Conservation (phyloP, 2,113 vertebrate genomes). For the Tetrax tetrax region DNA sequence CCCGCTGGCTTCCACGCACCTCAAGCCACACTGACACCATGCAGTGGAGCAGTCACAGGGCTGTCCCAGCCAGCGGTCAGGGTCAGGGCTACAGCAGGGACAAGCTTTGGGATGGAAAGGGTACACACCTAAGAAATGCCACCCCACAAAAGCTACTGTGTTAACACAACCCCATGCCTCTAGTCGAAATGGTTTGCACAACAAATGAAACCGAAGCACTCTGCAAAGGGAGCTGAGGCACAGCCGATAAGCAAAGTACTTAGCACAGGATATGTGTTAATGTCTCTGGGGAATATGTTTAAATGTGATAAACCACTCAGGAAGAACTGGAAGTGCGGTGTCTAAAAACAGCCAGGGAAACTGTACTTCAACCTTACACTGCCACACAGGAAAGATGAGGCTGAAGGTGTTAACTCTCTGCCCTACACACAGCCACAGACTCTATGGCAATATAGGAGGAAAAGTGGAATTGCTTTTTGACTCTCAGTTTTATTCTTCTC, state of each 20-base stretch:
- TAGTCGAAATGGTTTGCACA: not conserved
- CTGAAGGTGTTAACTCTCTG: not conserved
- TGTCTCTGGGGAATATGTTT: not conserved
- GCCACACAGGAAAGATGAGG: not conserved
- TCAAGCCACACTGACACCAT: rapidly evolving
- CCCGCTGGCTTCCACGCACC: rapidly evolving
- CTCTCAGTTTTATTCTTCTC: not conserved
- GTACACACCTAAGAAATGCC: not conserved
- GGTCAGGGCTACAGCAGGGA: not conserved
- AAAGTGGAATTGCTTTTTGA: not conserved
- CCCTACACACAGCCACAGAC: not conserved
- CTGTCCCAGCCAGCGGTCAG: not conserved
- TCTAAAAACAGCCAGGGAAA: not conserved
- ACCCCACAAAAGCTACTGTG: not conserved
- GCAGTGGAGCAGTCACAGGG: not conserved
- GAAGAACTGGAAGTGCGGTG: not conserved
- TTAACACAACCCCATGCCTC: not conserved
- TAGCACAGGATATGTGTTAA: conserved; percentile 1
- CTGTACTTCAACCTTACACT: not conserved
- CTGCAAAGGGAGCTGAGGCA: not conserved
- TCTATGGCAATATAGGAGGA: not conserved
- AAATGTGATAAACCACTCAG: conserved; percentile 31
- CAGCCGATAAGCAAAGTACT: conserved; percentile 39
- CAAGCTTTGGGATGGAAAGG: not conserved
- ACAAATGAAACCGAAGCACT: not conserved